phyloP scores from a whole-genome alignment of 2,888 invertebrate genomes.

The Eugnorisma glareosa region DNA sequence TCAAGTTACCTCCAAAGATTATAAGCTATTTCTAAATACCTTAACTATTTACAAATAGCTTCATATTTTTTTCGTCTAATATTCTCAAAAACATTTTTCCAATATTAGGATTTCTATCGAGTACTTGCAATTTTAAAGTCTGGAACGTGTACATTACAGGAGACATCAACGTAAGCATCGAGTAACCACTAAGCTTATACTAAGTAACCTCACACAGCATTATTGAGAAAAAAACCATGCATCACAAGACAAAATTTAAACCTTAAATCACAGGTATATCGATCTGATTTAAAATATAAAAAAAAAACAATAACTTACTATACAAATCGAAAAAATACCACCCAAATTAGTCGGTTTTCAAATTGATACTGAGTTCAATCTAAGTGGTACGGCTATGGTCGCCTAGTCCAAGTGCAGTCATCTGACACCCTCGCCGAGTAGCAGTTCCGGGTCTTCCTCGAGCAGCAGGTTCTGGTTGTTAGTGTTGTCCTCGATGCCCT shows the following conservation, averaged over 20 bases:
- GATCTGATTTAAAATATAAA: conserved; percentile 83
- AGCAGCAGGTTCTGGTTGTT: conserved; percentile 88
- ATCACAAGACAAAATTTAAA: conserved; percentile 85
- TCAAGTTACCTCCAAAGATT: conserved; percentile 80
- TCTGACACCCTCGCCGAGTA: conserved; percentile 87
- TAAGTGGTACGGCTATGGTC: conserved; percentile 78
- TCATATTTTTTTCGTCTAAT: conserved; percentile 65
- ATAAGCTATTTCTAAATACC: conserved; percentile 87
- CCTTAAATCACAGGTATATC: conserved; percentile 85
- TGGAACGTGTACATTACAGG: conserved; percentile 69
- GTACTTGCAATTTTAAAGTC: conserved; percentile 69
- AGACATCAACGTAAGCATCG: conserved; percentile 73
- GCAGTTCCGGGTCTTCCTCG: conserved; percentile 85
- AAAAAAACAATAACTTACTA: conserved; percentile 88
- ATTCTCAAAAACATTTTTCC: conserved; percentile 52
- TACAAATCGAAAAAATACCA: conserved; percentile 86
- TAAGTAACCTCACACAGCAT: conserved; percentile 77
- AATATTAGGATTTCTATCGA: conserved; percentile 54
- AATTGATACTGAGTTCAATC: conserved; percentile 79
- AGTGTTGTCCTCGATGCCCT: conserved; percentile 85
- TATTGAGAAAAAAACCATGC: conserved; percentile 74
- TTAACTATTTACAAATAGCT: conserved; percentile 87
- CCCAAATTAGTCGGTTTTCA: conserved; percentile 78
- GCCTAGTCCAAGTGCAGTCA: conserved; percentile 70
- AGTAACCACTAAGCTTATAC: conserved; percentile 76